phyloP scores from a whole-genome alignment of 2,797 vertebrate species.

The Sebastes hubbsi region DNA sequence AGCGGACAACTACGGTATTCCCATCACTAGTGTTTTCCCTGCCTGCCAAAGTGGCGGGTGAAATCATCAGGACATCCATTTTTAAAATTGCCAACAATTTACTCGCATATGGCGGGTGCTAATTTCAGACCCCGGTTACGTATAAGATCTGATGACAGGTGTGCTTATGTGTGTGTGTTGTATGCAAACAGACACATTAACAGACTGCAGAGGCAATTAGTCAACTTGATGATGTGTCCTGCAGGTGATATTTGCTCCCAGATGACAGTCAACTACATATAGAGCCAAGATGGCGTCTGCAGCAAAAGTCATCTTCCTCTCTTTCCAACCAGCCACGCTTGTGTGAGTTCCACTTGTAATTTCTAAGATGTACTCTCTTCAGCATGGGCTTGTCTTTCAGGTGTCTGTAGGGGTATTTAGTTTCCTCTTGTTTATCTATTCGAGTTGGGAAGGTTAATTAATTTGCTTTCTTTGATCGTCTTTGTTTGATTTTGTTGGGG shows the following conservation, averaged over 20 bases:
- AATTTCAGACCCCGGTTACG: too few species aligned
- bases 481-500: not conserved
- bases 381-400: not conserved
- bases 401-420: not conserved
- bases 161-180: not conserved
- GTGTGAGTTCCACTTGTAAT: not conserved
- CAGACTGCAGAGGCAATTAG: not conserved
- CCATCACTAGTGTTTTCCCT: too few species aligned
- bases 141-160: not conserved
- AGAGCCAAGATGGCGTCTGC: not conserved
- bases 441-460: not conserved
- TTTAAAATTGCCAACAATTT: too few species aligned
- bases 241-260: not conserved
- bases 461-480: not conserved
- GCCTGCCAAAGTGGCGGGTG: too few species aligned
- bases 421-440: not conserved
- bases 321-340: not conserved
- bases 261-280: not conserved
- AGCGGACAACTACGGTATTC: too few species aligned
- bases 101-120: too few species aligned
- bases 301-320: not conserved
- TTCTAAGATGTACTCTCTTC: not conserved
- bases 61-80: too few species aligned
- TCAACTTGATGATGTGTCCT: not conserved
- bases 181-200: not conserved